These are phyloP conservation scores for Dromas ardeola DNA, from an alignment of 2,113 vertebrate genomes.

Conservation along the genomic window DNA sequence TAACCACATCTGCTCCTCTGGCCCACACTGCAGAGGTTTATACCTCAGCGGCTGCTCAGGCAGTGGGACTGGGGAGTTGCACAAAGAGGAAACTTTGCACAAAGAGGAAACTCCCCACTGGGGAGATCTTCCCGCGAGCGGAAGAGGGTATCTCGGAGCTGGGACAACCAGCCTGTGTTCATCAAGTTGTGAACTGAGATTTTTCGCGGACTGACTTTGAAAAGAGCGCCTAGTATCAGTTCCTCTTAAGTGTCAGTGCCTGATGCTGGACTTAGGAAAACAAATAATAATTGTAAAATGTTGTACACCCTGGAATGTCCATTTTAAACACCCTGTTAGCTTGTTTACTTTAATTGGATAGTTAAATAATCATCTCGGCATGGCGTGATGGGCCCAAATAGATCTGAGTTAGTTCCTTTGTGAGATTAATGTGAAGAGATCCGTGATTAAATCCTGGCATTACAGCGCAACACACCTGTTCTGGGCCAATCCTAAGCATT, in stretches of 20 bases:
- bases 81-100: not conserved
- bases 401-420: constrained; percentile 63
- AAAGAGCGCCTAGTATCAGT: not conserved
- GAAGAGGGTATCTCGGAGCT: not conserved
- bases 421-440: constrained; percentile 77
- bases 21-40: not conserved
- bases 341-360: constrained; percentile 55
- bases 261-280: constrained; percentile 28
- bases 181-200: not conserved
- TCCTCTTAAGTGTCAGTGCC: not conserved
- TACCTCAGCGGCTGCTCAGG: not conserved
- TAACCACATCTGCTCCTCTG: not conserved
- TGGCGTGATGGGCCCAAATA: constrained; percentile 61
- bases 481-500: constrained; percentile 55
- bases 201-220: not conserved
- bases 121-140: not conserved
- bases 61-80: not conserved
- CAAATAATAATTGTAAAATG: constrained; percentile 59
- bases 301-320: constrained; percentile 31
- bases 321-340: constrained; percentile 46
- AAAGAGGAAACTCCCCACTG: not conserved
- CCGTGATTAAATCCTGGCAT: constrained; percentile 66
- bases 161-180: not conserved
- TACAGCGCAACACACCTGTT: constrained; percentile 77
- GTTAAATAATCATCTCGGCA: constrained; percentile 65